Conservation (phyloP, 2,113 vertebrate species). For the Petrocephalus zakoni region DNA sequence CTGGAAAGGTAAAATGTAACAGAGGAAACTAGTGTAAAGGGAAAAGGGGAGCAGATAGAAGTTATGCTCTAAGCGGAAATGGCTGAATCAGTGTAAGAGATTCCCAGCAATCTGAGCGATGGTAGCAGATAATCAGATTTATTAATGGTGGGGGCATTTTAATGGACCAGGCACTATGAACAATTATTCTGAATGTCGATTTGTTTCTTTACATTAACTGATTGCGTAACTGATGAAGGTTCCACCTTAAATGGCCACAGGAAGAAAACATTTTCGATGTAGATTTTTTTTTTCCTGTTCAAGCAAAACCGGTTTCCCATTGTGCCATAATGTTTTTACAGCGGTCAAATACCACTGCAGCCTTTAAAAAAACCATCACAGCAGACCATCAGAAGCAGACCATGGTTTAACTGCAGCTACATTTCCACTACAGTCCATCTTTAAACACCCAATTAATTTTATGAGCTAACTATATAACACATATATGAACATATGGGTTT, state of each 20-base stretch:
- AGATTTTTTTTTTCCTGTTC: neutral
- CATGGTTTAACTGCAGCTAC: neutral
- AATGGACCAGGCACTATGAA: neutral
- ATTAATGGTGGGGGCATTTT: neutral
- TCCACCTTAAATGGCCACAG: neutral
- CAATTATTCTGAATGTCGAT: neutral
- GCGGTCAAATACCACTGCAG: neutral
- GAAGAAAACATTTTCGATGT: neutral
- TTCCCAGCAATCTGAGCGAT: neutral
- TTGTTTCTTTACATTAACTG: neutral
- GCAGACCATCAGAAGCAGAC: neutral
- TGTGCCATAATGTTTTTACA: neutral
- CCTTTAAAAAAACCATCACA: neutral
- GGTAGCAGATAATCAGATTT: conserved; percentile 1
- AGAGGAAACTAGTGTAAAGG: neutral
- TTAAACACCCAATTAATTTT: neutral
- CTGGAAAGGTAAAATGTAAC: neutral
- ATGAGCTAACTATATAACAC: neutral
- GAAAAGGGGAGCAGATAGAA: neutral
- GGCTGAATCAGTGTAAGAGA: neutral
- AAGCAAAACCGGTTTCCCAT: neutral
- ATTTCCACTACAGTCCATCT: neutral
- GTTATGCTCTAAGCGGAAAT: neutral
- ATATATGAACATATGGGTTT: neutral
- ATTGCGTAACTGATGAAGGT: conserved; percentile 11